Conservation (phyloP, 2,113 vertebrate genomes). For the Ptychochromis oligacanthus region DNA sequence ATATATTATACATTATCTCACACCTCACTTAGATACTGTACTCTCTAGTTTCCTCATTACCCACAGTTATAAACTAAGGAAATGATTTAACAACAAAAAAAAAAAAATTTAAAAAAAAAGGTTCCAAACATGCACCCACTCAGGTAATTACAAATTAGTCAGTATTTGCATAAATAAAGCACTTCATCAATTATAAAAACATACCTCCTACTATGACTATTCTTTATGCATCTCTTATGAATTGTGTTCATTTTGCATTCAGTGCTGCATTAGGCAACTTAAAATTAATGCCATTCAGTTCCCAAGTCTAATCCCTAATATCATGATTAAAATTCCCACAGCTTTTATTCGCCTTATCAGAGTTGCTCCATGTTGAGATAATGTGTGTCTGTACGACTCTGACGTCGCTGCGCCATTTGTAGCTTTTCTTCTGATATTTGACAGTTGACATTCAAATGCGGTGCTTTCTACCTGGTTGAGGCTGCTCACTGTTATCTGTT, state of each 20-base stretch:
- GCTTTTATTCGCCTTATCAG: conserved; percentile 68
- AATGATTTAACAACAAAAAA: conserved; percentile 37
- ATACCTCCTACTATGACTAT: conserved; percentile 58
- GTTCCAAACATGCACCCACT: conserved; percentile 58
- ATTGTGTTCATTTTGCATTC: conserved; percentile 64
- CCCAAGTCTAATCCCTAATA: conserved; percentile 62
- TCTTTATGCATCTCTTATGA: conserved; percentile 67
- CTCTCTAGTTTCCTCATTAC: conserved; percentile 28
- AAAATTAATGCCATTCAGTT: conserved; percentile 70
- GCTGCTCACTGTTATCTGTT: conserved; percentile 64
- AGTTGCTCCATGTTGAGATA: conserved; percentile 64
- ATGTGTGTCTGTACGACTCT: conserved; percentile 51
- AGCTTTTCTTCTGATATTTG: conserved; percentile 74
- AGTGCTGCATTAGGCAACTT: conserved; percentile 50
- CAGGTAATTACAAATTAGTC: conserved; percentile 66
- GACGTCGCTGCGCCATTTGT: conserved; percentile 66
- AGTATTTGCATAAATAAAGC: conserved; percentile 74
- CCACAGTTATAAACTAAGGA: conserved; percentile 34
- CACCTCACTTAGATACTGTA: background rate
- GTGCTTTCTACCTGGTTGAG: conserved; percentile 60
- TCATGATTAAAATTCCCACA: conserved; percentile 72
- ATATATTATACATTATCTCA: background rate
- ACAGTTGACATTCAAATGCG: conserved; percentile 79
- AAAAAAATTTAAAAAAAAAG: background rate
- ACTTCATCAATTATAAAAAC: conserved; percentile 65